These are phyloP conservation scores for Coracopsis vasa DNA, from an alignment of 2,113 vertebrate genomes.

Conservation along the genomic window DNA sequence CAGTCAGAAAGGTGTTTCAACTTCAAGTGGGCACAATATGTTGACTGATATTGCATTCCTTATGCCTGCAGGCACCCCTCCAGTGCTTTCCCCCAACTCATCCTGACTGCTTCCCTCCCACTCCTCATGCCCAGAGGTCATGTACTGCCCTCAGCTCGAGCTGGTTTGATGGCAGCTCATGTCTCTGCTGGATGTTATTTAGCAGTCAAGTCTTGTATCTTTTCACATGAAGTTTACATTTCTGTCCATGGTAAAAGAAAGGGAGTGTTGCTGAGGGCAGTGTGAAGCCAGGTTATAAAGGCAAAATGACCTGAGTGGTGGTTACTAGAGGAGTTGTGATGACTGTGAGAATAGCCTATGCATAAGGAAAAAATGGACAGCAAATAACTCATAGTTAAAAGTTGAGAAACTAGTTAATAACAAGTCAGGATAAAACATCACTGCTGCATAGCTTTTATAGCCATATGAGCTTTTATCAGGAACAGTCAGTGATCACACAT, in stretches of 20 bases:
- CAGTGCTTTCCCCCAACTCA: not conserved
- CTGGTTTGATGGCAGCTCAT: not conserved
- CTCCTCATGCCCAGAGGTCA: not conserved
- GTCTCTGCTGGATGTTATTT: not conserved
- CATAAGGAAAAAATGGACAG: not conserved
- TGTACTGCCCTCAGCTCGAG: not conserved
- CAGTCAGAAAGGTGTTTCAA: not conserved
- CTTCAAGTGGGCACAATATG: not conserved
- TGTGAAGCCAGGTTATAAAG: not conserved
- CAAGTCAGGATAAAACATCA: not conserved
- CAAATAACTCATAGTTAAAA: not conserved
- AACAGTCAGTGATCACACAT: conserved; percentile 12
- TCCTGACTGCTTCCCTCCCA: not conserved
- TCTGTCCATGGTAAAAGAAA: not conserved
- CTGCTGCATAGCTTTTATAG: not conserved
- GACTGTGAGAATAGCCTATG: not conserved
- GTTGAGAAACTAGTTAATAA: not conserved
- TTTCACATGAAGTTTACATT: not conserved
- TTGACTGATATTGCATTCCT: not conserved
- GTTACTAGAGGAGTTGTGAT: not conserved
- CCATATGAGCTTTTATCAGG: not conserved
- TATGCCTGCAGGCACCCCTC: not conserved
- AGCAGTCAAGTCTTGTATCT: not conserved
- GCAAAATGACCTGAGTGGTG: not conserved
- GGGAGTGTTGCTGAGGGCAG: not conserved